Base-by-base conservation (phyloP, 1,140 invertebrate species). In the Vollenhovia emeryi region DNA sequence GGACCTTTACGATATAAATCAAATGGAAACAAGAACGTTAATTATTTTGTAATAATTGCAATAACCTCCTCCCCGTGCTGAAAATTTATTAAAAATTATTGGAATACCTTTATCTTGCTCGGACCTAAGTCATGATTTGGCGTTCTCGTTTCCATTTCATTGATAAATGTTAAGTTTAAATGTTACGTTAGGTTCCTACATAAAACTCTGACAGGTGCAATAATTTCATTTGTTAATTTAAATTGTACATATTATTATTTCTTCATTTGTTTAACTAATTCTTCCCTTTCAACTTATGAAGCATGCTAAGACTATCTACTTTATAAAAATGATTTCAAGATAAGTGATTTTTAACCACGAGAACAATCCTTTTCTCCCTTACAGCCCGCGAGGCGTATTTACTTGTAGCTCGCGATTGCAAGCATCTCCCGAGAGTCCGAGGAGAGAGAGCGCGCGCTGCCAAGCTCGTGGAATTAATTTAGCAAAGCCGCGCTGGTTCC, bases 401-500 rank as follows among this genome's bases (percentile, higher is more conserved):
- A 43, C 66, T 69, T 36, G 18, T 71, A 43, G 30, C 50, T 48
- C 50, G 78, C 24, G 66, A 71, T 71, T 80, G 78, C n/a, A 30
- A 45, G 18, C 36, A 18, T 55, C 66, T 82, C 66, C 52, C 78
- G 50, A 43, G 78, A 82, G 78, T 73, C 66, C 48, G 62, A 68
- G 13, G 30, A 24, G 60, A n/a, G 30, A 24, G 60, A 36, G 36
- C 43, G 60, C 75, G 75, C 59, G 76, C 36, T 36, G 24, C 50
- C 36, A 78, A 18, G 78, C 78, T 80, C 78, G 66, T 71, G 27
- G 52, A 82, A 82, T 82, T 82, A 82, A 82, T 82, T 82, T 82
- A 82, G 78, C 78, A 82, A 82, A 82, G 78, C 78, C 66, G 55
- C 78, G 50, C 78, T 50, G 36, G 66, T 82, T 82, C 36, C 66